Base-by-base conservation (phyloP, 2,797 vertebrate genomes). In the Cuniculus paca region DNA sequence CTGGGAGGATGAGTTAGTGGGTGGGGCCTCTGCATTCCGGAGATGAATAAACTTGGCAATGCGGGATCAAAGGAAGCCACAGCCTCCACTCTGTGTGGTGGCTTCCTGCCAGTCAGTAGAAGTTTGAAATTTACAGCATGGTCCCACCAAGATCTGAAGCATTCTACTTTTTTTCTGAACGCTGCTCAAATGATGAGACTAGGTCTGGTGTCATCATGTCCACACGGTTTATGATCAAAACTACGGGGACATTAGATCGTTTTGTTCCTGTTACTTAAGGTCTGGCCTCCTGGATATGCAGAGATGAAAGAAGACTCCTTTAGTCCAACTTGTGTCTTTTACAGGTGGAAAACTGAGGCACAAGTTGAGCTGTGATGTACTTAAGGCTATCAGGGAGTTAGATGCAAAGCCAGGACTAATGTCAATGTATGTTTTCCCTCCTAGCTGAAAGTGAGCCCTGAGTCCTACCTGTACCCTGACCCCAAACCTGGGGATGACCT, bases 11-110 rank as follows among this genome's bases (percentile, higher is more conserved):
- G 12, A 54, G 19, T 54, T 13, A 28, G 5, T 24, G 6, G 8
- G 50, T 17, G 13, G 19, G 4, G 11, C 13, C 2, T 26, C 13
- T 2, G 74, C 12, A 6, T 6, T 3, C 14, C 0, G 0, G 82
- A 22, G 26, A 20, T 3, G 31, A 20, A 52, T 31, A 9, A 1
- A 3, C 74, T 14, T 31, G 14, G 36, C 36, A 14, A 14, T 0
- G 1, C 10, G n/a, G 42, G 56, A 9, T 31, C 39, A 4, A 10
- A 24, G 83, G 36, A n/a, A 52, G 39, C n/a, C 0, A 0, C 28
- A 0, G 19, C 34, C n/a, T n/a, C 54, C 1, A 28, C 45, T 26
- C 9, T 9, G 0, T 11, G 60, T 0, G 45, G 24, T 0, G 5
- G 31, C 42, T 26, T 78, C 72, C 65, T 48, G 13, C 13, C 16